These are phyloP conservation scores for Bungarus multicinctus DNA, from an alignment of 2,113 vertebrate species.

Conservation along the genomic window DNA sequence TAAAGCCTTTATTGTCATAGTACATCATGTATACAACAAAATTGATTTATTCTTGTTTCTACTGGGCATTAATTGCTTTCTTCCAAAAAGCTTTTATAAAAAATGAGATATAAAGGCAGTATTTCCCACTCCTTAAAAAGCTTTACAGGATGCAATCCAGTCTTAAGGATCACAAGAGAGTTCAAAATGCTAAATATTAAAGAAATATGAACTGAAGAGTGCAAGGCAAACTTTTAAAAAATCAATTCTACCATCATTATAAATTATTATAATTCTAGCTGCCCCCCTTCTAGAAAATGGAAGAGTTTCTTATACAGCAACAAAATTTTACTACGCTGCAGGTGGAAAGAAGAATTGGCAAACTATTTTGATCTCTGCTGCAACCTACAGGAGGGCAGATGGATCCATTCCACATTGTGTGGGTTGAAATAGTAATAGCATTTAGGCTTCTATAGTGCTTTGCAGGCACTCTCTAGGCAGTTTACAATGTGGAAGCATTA, in stretches of 20 bases:
- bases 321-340: not conserved
- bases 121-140: not conserved
- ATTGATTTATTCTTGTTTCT: not conserved
- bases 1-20: too few species aligned
- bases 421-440: not conserved
- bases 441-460: not conserved
- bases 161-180: not conserved
- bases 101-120: not conserved
- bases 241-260: not conserved
- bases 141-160: not conserved
- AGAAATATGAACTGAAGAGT: not conserved
- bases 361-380: not conserved
- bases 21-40: too few species aligned
- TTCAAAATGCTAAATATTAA: not conserved
- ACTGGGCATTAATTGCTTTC: not conserved
- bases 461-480: not conserved
- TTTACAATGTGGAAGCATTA: not conserved
- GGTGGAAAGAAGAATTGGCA: not conserved
- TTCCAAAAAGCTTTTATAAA: not conserved
- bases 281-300: not conserved
- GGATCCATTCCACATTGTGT: not conserved
- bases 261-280: not conserved
- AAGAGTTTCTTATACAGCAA: not conserved
- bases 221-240: not conserved
- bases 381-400: not conserved